A percentile compares a stretch with the other conserved stretches of the same genome.
Evolutionary conservation across 2,113 vertebrate genomes (phyloP).

Genomic region (Cinclus mexicanus): DNA sequence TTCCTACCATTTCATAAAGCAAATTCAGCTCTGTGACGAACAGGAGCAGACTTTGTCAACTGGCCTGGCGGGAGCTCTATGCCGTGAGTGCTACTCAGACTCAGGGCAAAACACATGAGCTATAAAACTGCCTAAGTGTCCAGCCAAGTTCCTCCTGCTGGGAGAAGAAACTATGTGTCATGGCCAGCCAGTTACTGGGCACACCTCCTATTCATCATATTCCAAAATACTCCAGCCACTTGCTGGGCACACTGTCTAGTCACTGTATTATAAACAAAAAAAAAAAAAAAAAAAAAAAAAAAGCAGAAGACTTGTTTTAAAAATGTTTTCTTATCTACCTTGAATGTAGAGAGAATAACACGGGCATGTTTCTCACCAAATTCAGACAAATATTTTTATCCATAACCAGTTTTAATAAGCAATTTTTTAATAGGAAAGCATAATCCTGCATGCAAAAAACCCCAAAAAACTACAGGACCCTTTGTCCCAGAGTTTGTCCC

Average conservation of each 20-base stretch:
- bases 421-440: constrained; percentile 1
- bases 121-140: neutral
- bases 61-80: neutral
- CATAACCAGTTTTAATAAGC: neutral
- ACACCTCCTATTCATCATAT: constrained; percentile 41
- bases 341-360: neutral
- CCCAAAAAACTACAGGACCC: neutral
- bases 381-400: neutral
- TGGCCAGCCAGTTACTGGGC: neutral
- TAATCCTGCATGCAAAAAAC: neutral
- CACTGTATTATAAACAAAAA: neutral
- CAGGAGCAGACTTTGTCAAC: neutral
- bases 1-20: neutral
- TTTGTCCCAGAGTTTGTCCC: constrained; percentile 30
- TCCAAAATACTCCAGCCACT: neutral
- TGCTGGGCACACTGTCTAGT: neutral
- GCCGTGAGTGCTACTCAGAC: neutral
- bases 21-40: neutral
- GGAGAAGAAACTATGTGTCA: constrained; percentile 30
- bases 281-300: too few species aligned
- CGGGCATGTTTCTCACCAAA: neutral
- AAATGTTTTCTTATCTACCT: neutral
- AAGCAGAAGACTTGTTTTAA: neutral
- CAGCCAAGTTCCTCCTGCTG: constrained; percentile 5
- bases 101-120: neutral